Base-by-base conservation (phyloP, 2,888 invertebrate species). In the Heliconius sara region DNA sequence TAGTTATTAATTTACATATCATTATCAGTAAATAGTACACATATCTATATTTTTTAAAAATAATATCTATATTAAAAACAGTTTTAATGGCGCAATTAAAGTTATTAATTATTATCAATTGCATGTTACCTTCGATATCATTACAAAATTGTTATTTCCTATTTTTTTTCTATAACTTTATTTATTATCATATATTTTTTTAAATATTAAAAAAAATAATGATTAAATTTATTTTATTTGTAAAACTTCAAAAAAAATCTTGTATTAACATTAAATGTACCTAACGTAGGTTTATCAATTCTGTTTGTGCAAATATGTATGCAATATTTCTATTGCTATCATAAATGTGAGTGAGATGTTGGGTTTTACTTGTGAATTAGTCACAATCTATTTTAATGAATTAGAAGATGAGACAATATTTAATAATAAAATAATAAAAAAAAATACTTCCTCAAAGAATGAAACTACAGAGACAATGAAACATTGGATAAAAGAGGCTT, bases 71-170 rank as follows among this genome's bases (percentile, higher is more conserved):
- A 52, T 19, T 19, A 52, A 52, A 52, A 19, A 52, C 2, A 7
- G 19, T 52, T 52, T 52, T 52, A 52, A 19, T 52, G 52, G 19
- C 52, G 39, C 34, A 39, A 67, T 67, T 67, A 67, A 39, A n/a
- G 19, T 67, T 39, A 67, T 67, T 67, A 67, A 67, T 67, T 67
- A 67, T 10, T 34, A 34, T 10, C 3, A 67, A 67, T 67, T 67
- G 67, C n/a, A 67, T n/a, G 67, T 39, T 39, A 12, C 67, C 67
- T 67, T 67, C 67, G 12, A 67, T 30, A 67, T n/a, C 22, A 12
- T 67, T 39, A 67, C 67, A 68, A 68, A 68, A 39, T 68, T 39
- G 39, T 34, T n/a, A 68, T 68, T 68, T 68, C 67, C 67, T 39
- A n/a, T 34, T 39, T 39, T 68, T 27, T 67, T 34, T 16, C 34